Conservation (phyloP, 2,888 invertebrate genomes). For the Noctua pronuba region DNA sequence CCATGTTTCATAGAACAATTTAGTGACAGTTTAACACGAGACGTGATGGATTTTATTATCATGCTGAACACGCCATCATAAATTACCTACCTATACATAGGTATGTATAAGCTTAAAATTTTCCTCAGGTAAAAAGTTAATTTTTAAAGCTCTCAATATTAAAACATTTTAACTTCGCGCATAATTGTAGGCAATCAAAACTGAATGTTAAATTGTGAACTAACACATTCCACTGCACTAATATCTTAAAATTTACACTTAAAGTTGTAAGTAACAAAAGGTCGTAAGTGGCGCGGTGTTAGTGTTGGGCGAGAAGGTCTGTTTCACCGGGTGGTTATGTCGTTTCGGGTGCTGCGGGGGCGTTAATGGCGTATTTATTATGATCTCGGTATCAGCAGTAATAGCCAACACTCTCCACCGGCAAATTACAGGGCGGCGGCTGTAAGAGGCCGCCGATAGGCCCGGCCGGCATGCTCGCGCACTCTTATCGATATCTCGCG, state of each 20-base stretch:
- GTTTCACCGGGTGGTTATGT: conserved; percentile 79
- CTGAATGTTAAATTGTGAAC: conserved; percentile 61
- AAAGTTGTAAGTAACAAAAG: conserved; percentile 48
- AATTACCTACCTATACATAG: neutral
- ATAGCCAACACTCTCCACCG: conserved; percentile 90
- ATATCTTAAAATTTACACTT: conserved; percentile 80
- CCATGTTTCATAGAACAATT: conserved; percentile 15
- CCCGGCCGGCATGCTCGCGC: conserved; percentile 72
- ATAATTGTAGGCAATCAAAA: conserved; percentile 66
- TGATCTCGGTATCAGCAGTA: conserved; percentile 90
- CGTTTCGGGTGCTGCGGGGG: conserved; percentile 89
- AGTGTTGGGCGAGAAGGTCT: conserved; percentile 42
- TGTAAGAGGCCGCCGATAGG: conserved; percentile 84
- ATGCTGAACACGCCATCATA: neutral
- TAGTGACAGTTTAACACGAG: neutral
- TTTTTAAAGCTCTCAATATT: conserved; percentile 44
- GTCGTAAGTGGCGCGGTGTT: conserved; percentile 53
- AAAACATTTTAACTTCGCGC: conserved; percentile 54
- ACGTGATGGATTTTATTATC: neutral
- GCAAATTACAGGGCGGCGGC: conserved; percentile 90
- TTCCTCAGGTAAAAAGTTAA: conserved; percentile 1
- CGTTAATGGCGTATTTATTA: conserved; percentile 91
- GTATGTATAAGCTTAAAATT: neutral
- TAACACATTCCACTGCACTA: conserved; percentile 72
- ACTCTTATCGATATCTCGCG: conserved; percentile 83